phyloP scores from a whole-genome alignment of 2,113 vertebrate genomes.

The Gymnobelideus leadbeateri region DNA sequence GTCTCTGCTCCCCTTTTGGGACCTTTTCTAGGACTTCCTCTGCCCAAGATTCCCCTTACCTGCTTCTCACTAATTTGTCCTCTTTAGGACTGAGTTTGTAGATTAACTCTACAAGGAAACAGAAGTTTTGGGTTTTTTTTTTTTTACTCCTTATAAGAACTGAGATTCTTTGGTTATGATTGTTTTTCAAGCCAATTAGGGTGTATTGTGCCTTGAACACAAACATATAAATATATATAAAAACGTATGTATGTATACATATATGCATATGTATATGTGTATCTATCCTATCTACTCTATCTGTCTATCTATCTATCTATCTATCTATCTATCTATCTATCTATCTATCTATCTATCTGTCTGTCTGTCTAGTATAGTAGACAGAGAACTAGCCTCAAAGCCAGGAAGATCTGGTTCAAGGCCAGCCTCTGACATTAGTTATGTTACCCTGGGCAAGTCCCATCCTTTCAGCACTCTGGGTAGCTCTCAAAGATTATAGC shows the following conservation, averaged over 20 bases:
- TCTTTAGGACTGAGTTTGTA: not conserved
- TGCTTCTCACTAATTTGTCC: not conserved
- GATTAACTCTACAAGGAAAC: conserved; percentile 40
- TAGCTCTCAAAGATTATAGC: not conserved
- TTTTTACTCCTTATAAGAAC: not conserved
- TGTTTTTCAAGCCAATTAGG: not conserved
- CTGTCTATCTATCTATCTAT: too few species aligned
- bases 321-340: too few species aligned
- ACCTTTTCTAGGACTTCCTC: not conserved
- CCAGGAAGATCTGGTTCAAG: not conserved
- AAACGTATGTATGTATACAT: too few species aligned
- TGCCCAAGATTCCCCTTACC: not conserved
- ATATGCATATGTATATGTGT: too few species aligned
- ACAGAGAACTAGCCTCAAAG: not conserved
- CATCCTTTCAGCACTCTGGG: not conserved
- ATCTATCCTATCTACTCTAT: too few species aligned
- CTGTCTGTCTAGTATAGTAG: not conserved
- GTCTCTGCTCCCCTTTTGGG: not conserved
- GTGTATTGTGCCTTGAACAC: not conserved
- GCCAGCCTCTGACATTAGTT: not conserved
- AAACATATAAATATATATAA: not conserved
- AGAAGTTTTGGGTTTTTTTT: not conserved
- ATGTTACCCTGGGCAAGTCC: not conserved
- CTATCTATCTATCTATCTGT: too few species aligned
- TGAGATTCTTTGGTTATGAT: not conserved